Evolutionary conservation across 2,797 vertebrate genomes (phyloP), one percentile per base, ranked within the genome.

Genomic region (Malurus leucopterus): DNA sequence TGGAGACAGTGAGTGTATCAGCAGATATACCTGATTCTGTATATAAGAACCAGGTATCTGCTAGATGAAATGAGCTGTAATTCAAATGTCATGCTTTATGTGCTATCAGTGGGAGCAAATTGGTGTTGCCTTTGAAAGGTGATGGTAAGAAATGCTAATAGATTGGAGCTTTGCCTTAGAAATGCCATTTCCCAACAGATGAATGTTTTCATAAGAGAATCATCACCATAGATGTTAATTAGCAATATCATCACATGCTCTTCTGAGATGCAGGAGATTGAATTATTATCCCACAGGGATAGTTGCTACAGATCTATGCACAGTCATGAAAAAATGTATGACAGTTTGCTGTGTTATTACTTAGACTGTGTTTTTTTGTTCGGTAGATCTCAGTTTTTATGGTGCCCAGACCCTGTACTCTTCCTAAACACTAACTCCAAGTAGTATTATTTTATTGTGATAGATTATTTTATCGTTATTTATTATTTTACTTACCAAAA

Each of bases 201-300:
- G 1, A 84, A 77, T 50, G 54, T 79, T 92, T 91, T 77, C 51
- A 13, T 77, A 69, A 83, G 47, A 85, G 47, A 85, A 64, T 76
- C 82, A 54, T 80, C 82, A 74, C 58, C 29, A 24, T 32, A 27
- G 72, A 71, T 87, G 58, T 85, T 93, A 92, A 89, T 92, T 85
- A 83, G 87, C 53, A 85, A 44, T 84, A 83, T 77, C 47, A 83
- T 68, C 54, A 68, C 38, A 68, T 44, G 27, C 55, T 89, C 65
- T 87, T 88, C 58, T 70, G 84, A 93, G 72, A 68, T 62, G 16
- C 47, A 64, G 72, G 67, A 83, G 19, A 74, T 8, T 83, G 62
- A 85, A 62, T 89, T 82, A 74, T 71, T 84, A 51, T 83, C 72
- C 76, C 76, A 77, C 29, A 83, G 54, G 43, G 73, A 85, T 17